A percentile compares a stretch with the other conserved stretches of the same genome.
These are phyloP conservation scores for Drosophila mulleri DNA, from an alignment of 2,888 invertebrate species.

Conservation along the genomic window DNA sequence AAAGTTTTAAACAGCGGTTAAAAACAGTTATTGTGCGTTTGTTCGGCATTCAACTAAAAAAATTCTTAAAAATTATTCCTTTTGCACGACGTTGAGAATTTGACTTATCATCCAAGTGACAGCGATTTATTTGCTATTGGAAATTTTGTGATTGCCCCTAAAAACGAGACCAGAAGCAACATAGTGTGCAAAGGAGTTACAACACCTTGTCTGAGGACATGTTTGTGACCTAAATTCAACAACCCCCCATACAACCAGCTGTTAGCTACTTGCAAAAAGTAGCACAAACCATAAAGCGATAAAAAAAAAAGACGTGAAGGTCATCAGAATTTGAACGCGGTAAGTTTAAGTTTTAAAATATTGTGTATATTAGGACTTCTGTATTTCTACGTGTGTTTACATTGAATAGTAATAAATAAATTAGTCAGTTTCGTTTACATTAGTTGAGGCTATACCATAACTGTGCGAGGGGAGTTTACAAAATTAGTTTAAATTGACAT, in stretches of 20 bases:
- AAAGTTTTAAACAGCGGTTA: constrained; percentile 8
- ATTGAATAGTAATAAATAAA: constrained; percentile 1
- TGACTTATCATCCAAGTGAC: background rate
- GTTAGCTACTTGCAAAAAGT: constrained; percentile 36
- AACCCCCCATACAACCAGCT: constrained; percentile 41
- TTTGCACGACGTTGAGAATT: background rate
- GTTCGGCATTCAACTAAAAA: constrained; percentile 9
- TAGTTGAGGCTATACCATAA: background rate
- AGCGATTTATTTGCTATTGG: constrained; percentile 12
- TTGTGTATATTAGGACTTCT: background rate
- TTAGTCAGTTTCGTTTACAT: background rate
- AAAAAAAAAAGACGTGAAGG: constrained; percentile 37
- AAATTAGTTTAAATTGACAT: too few species aligned
- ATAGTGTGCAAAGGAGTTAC: constrained; percentile 27
- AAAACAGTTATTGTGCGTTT: constrained; percentile 20
- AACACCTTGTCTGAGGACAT: constrained; percentile 53
- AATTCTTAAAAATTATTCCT: background rate
- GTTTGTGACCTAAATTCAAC: constrained; percentile 68
- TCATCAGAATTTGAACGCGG: constrained; percentile 41
- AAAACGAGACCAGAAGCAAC: background rate
- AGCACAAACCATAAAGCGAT: constrained; percentile 38
- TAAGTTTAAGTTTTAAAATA: constrained; percentile 23
- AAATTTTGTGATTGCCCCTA: constrained; percentile 17
- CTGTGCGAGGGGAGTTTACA: background rate
- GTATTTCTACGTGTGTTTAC: constrained; percentile 3